These are phyloP conservation scores for Enhydra lutris DNA, from an alignment of 2,113 vertebrate genomes.

Conservation along the genomic window DNA sequence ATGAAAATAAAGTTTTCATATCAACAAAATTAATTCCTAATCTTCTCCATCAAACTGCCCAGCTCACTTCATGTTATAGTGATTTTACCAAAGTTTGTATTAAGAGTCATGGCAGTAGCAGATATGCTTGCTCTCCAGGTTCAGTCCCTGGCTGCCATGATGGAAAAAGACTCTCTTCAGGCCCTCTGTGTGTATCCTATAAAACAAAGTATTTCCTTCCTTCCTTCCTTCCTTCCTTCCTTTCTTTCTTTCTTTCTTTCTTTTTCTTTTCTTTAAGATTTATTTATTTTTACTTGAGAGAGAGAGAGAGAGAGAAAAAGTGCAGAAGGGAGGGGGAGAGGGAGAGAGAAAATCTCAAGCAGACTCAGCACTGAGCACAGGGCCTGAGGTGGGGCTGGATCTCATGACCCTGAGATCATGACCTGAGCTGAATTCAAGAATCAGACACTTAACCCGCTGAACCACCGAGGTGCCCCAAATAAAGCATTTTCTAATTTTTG, in stretches of 20 bases:
- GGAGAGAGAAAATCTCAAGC: neutral
- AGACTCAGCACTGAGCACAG: neutral
- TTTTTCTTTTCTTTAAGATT: neutral
- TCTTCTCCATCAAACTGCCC: neutral
- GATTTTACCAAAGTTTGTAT: no score
- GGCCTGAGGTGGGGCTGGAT: neutral
- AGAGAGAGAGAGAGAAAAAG: neutral
- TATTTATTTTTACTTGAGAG: neutral
- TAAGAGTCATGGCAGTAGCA: neutral
- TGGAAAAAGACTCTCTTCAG: neutral
- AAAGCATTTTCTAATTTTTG: neutral
- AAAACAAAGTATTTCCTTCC: neutral
- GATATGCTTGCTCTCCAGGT: no score
- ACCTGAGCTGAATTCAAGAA: no score
- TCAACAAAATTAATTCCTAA: neutral
- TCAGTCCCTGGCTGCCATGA: neutral
- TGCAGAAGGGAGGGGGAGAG: neutral
- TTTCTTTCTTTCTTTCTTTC: no score
- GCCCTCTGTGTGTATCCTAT: neutral
- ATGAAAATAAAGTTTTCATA: neutral
- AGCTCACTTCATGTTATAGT: neutral
- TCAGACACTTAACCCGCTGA: no score
- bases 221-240: no score
- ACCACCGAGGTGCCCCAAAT: neutral
- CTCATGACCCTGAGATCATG: no score